A percentile compares a stretch with the other conserved stretches of the same genome.
Evolutionary conservation across 2,888 invertebrate species (phyloP).

Genomic region (Lucinisca nassula): DNA sequence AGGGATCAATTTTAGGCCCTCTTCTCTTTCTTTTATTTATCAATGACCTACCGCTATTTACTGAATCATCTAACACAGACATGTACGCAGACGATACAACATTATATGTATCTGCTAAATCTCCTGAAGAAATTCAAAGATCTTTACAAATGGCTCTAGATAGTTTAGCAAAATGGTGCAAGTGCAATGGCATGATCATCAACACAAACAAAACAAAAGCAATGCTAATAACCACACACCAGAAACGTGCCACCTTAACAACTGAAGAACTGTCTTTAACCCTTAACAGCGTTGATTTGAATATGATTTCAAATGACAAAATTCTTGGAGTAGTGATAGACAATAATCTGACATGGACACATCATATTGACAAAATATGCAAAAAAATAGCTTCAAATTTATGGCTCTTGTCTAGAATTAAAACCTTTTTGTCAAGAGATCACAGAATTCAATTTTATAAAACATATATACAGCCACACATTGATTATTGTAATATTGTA

Average conservation of each 20-base stretch:
- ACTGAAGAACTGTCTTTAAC: not conserved
- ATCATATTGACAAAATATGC: not conserved
- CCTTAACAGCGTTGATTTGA: not conserved
- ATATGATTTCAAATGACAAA: not conserved
- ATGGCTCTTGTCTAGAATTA: not conserved
- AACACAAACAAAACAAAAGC: no score
- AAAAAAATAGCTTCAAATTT: not conserved
- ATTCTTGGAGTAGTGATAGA: not conserved
- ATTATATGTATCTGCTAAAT: not conserved
- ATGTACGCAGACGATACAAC: not conserved
- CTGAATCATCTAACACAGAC: not conserved
- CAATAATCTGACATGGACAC: not conserved
- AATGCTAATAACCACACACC: no score
- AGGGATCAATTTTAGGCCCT: not conserved
- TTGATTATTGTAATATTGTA: not conserved
- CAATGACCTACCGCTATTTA: not conserved
- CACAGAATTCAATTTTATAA: constrained; percentile 1
- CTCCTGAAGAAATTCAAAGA: not conserved
- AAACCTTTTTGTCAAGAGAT: not conserved
- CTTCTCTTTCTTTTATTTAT: not conserved
- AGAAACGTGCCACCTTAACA: not conserved
- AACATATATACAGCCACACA: not conserved
- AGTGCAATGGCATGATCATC: no score
- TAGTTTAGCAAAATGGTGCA: not conserved
- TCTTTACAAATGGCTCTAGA: not conserved